phyloP scores from a whole-genome alignment of 2,888 invertebrate species.

The Metellina segmentata region DNA sequence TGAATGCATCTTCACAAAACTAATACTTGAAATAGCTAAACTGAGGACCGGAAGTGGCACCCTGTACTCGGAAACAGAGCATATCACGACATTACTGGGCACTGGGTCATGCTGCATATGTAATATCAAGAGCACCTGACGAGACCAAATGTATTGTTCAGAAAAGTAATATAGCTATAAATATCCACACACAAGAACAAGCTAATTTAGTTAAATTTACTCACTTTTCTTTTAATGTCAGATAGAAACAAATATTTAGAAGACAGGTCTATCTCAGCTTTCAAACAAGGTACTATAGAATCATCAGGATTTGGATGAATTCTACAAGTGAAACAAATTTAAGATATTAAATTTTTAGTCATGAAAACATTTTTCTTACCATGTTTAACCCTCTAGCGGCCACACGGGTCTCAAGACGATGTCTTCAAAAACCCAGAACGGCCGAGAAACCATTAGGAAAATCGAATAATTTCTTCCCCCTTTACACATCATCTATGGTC shows the following conservation, averaged over 20 bases:
- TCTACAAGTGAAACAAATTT: constrained; percentile 33
- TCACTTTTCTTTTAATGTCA: constrained; percentile 89
- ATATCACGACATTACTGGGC: constrained; percentile 80
- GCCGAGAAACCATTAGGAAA: no score
- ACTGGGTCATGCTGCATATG: constrained; percentile 79
- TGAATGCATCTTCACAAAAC: constrained; percentile 54
- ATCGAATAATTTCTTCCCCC: no score
- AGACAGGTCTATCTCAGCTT: constrained; percentile 91
- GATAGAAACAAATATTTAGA: constrained; percentile 93
- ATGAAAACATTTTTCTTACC: neutral
- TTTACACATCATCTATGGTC: no score
- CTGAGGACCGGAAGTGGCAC: constrained; percentile 93
- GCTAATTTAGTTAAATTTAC: neutral
- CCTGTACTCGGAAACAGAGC: constrained; percentile 87
- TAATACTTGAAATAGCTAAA: constrained; percentile 91
- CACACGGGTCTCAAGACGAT: no score
- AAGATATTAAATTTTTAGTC: neutral
- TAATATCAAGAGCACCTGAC: constrained; percentile 52
- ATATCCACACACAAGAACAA: neutral
- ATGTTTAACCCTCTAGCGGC: neutral
- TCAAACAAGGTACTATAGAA: constrained; percentile 83
- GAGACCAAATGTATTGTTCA: neutral
- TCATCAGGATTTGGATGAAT: constrained; percentile 78
- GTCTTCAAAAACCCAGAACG: no score
- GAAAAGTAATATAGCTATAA: neutral